phyloP scores from a whole-genome alignment of 2,888 invertebrate genomes.

The Nebria brevicollis region DNA sequence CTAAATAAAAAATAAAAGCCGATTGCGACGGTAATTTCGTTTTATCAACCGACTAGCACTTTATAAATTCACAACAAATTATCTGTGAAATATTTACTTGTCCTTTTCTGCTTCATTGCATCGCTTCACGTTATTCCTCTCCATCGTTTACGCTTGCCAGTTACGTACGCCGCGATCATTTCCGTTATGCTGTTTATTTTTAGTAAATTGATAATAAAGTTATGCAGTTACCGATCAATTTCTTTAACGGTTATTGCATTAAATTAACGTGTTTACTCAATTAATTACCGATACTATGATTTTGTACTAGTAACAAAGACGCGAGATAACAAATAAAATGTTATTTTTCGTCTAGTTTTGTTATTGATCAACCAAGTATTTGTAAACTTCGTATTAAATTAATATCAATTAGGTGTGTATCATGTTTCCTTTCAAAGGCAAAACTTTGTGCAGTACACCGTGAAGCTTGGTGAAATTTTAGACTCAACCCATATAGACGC shows the following conservation, averaged over 20 bases:
- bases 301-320: too few species aligned
- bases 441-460: background rate
- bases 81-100: conserved; percentile 7
- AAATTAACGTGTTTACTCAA: too few species aligned
- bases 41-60: background rate
- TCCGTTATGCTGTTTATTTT: background rate
- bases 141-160: background rate
- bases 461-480: background rate
- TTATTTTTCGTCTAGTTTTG: background rate
- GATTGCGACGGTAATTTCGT: background rate
- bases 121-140: background rate
- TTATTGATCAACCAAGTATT: background rate
- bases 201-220: background rate
- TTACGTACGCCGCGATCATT: background rate
- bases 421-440: background rate
- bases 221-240: too few species aligned
- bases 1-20: background rate
- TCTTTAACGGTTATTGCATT: too few species aligned
- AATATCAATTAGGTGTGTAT: background rate
- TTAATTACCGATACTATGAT: too few species aligned
- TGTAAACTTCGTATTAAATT: background rate
- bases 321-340: too few species aligned
- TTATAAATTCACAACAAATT: conserved; percentile 6
- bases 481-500: background rate
- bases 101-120: background rate